Base-by-base conservation (phyloP, 2,888 invertebrate genomes). In the Apotomis betuletana region DNA sequence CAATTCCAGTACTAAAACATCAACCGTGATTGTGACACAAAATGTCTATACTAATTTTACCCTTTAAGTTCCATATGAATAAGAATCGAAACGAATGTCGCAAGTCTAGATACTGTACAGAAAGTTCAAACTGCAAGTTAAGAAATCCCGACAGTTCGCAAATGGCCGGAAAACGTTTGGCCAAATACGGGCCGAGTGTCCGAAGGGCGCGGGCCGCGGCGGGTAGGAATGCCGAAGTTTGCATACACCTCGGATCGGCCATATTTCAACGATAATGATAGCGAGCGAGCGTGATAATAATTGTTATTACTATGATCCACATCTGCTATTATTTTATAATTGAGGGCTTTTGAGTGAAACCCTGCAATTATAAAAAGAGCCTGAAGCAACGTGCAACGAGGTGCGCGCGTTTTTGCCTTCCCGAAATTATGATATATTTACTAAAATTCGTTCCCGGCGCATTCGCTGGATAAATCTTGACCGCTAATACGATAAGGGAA, bases 261-360 rank as follows among this genome's bases (percentile, higher is more conserved):
- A 93, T 93, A 92, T 92, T 90, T 93, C 91, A 93, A 87, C 84
- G 75, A 85, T 93, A 93, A 93, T 93, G 88, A 92, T 88, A 88
- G 87, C 87, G 78, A 82, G 84, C 87, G 88, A 90, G 92, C 92
- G 93, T 90, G 92, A 92, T 93, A 93, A 93, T 93, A 92, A 93
- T 93, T 93, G 92, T 92, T 92, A 93, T 93, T 93, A 93, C 91
- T 92, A 92, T 90, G 91, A 92, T 91, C 90, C 91, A 88, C 91
- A 92, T 92, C 92, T 92, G 90, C 90, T 92, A 93, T 93, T 93
- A 93, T 92, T 92, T 93, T 92, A 93, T 93, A 93, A 93, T 93
- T 93, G 91, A 91, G 86, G 91, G 90, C 85, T 92, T 92, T 93
- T 90, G 91, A 90, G 90, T 89, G 90, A 91, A 92, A 93, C 91